Conservation (phyloP, 1,140 invertebrate genomes). For the Drosophila takahashii region DNA sequence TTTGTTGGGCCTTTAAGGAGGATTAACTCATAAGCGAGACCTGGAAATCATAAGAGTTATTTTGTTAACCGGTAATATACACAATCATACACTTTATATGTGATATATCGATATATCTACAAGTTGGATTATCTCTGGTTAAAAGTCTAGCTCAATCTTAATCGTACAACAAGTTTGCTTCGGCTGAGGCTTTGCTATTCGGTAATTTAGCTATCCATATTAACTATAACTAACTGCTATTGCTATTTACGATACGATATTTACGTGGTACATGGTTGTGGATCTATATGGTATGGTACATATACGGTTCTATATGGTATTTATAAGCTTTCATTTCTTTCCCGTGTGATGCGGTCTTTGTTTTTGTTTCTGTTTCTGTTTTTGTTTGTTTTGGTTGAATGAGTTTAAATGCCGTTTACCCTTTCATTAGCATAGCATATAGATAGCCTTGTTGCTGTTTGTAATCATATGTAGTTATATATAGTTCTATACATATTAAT, state of each 20-base stretch:
- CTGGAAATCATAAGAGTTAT: conserved; percentile 55
- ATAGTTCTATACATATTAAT: conserved; percentile 40
- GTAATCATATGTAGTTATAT: conserved; percentile 38
- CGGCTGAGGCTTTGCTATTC: conserved; percentile 55
- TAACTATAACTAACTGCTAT: conserved; percentile 61
- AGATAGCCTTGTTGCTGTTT: conserved; percentile 62
- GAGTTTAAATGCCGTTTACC: conserved; percentile 81
- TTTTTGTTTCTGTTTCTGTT: conserved; percentile 15
- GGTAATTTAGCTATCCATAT: conserved; percentile 37
- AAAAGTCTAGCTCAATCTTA: conserved; percentile 80
- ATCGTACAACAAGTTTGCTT: conserved; percentile 70
- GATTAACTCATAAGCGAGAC: conserved; percentile 68
- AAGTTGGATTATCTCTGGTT: conserved; percentile 59
- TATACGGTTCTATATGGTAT: conserved; percentile 67
- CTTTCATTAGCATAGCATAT: conserved; percentile 75
- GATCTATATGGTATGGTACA: conserved; percentile 61
- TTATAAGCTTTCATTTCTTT: conserved; percentile 58
- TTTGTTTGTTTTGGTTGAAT: conserved; percentile 40
- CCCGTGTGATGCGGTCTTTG: conserved; percentile 20
- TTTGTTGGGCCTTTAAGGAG: neutral
- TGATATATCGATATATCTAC: conserved; percentile 59
- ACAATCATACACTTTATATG: conserved; percentile 70
- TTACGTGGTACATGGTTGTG: conserved; percentile 58
- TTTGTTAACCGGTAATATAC: conserved; percentile 57
- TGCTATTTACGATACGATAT: conserved; percentile 80